Evolutionary conservation across 2,113 vertebrate genomes (phyloP), one percentile per base, ranked within the genome.

Genomic region (Willisornis vidua): DNA sequence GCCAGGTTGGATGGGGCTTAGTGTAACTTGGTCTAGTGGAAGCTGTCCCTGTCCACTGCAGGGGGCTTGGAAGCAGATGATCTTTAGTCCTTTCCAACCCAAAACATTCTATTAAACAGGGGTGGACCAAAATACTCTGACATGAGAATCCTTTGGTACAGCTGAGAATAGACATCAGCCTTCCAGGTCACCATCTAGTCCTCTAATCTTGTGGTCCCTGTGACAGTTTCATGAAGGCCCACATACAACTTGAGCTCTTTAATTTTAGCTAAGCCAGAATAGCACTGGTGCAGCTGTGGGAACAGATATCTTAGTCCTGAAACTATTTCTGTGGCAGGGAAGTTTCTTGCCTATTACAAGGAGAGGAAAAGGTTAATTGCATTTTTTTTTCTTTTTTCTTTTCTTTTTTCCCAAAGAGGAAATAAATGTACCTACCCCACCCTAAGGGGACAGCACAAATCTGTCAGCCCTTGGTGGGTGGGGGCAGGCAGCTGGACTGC

Each of bases 391-490:
- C 5, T 1, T 58, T 45, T 57, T 0, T 4, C 52, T 49, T 15
- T n/a, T 31, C 25, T 7, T 58, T 49, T 15, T 37, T n/a, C 16
- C 26, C 20, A 10, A 52, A 68, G 93, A 94, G 95, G 96, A 94
- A 96, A 91, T 90, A 87, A 85, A 70, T 86, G 54, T 65, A 77
- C 74, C 71, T 54, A 76, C 92, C 86, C 93, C 95, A 77, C 96
- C 96, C 96, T 63, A 37, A 66, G 51, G 59, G 62, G 85, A 93
- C 90, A 67, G 75, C 77, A 91, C 95, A 88, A 77, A 97, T 96
- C 96, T 95, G 92, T 94, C 96, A 96, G 89, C 74, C 75, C 61
- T 20, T 7, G 62, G 62, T 1, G 87, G 96, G 93, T 87, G 93
- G 90, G 89, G 73, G 80, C 92, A n/a, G 68, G 52, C 88, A 80